Evolutionary conservation across 2,888 invertebrate genomes (phyloP), one percentile per base, ranked within the genome.

Genomic region (Andrena haemorrhoa): DNA sequence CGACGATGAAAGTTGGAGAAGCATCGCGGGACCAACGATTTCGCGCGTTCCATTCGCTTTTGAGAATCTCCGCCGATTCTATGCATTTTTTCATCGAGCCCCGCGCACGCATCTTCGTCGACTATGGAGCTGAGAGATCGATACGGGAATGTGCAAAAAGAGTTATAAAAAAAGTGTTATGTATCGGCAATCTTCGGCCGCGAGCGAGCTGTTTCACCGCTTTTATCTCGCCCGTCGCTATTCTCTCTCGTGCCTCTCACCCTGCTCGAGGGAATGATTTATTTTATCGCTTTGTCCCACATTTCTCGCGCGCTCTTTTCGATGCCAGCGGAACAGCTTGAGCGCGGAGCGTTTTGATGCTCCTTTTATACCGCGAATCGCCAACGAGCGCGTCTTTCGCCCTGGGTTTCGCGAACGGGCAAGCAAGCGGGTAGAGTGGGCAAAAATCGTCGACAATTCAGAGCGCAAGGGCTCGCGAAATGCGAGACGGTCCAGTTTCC

Each of bases 71-170:
- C 71, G 5, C 70, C 63, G 71, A n/a, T 85, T 82, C 66, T 83
- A 79, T 86, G 79, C 79, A 88, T 87, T 66, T 84, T 84, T 83
- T 84, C 84, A 83, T 76, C 71, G 75, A 58, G 53, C 69, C 63
- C 75, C 72, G 63, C 56, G 63, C 58, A 64, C 51, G 23, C 61
- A 35, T 56, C 56, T 56, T 56, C 56, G 56, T 12, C 56, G 12
- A 23, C 23, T 7, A 8, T 41, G 47, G 72, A 58, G 66, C 71
- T 33, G 20, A n/a, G 23, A 35, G 51, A 77, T 77, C 72, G 72
- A 68, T 63, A 49, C 47, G 29, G 12, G 53, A 10, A 10, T 23
- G 7, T 26, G 47, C 2, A 35, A 31, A 51, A 35, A 41, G 29
- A 26, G 31, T 47, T 23, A 23, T 26, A 20, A 33, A 51, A 60